Percentiles rank a stretch among this genome's conserved stretches.
These are phyloP conservation scores for Morpho achilles DNA, from an alignment of 2,888 invertebrate genomes.

Conservation along the genomic window DNA sequence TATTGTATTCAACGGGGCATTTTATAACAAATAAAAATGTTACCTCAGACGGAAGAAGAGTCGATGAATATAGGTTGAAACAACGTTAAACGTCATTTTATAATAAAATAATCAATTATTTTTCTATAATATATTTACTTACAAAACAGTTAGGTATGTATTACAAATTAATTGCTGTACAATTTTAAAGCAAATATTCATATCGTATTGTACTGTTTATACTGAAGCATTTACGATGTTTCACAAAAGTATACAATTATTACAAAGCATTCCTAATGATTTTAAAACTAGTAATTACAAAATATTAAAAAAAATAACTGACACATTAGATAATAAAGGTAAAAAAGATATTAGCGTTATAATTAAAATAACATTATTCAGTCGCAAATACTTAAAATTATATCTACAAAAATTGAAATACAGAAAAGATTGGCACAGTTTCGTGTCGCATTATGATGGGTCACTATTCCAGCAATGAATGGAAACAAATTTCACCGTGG, in stretches of 20 bases:
- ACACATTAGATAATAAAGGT: neutral
- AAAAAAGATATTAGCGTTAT: constrained; percentile 7
- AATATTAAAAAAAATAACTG: constrained; percentile 9
- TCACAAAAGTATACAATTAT: constrained; percentile 7
- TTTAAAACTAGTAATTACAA: constrained; percentile 4
- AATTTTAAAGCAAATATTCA: constrained; percentile 50
- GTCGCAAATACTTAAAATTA: constrained; percentile 32
- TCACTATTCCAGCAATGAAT: constrained; percentile 15
- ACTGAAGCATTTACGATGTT: constrained; percentile 15
- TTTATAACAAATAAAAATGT: no score
- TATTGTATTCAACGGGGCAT: no score
- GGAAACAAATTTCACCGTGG: constrained; percentile 18
- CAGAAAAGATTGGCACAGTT: constrained; percentile 27
- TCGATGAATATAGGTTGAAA: no score
- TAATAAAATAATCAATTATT: constrained; percentile 15
- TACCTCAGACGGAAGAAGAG: no score
- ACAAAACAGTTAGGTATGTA: constrained; percentile 62
- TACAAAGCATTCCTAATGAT: constrained; percentile 18
- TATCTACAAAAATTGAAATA: constrained; percentile 28
- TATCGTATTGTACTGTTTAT: constrained; percentile 35
- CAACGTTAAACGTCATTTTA: no score
- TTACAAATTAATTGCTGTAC: constrained; percentile 67
- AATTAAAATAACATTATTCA: constrained; percentile 34
- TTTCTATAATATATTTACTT: constrained; percentile 39
- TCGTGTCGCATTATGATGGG: constrained; percentile 24